Evolutionary conservation across 1,140 invertebrate species (phyloP).

Genomic region (Hormaphis cornu): DNA sequence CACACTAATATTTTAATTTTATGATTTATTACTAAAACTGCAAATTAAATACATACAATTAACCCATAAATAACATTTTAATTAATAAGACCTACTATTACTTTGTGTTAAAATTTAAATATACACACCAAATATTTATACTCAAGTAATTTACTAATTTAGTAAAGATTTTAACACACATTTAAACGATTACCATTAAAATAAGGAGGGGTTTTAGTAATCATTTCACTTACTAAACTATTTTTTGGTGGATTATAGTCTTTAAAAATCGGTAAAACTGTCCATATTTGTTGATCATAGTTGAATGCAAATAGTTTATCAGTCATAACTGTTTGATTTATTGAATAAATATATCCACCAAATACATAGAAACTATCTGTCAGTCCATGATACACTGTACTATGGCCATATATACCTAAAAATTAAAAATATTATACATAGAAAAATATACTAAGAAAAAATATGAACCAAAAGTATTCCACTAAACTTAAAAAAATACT

Average conservation of each 20-base stretch:
- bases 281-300: conserved; percentile 65
- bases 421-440: conserved; percentile 22
- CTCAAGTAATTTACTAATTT: too few species aligned
- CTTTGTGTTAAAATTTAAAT: too few species aligned
- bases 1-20: too few species aligned
- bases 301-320: conserved; percentile 69
- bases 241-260: conserved; percentile 48
- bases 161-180: too few species aligned
- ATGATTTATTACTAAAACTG: too few species aligned
- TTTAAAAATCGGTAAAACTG: conserved; percentile 60
- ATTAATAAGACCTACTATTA: too few species aligned
- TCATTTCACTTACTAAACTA: conserved; percentile 38
- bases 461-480: not conserved
- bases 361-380: conserved; percentile 81
- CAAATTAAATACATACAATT: too few species aligned
- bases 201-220: too few species aligned
- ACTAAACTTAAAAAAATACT: too few species aligned
- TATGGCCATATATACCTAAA: conserved; percentile 76
- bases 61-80: too few species aligned
- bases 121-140: too few species aligned
- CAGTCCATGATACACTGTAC: conserved; percentile 70
- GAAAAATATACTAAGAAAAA: not conserved
- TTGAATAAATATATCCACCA: conserved; percentile 70
- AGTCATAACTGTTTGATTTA: conserved; percentile 60
- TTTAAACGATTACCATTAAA: too few species aligned